Base-by-base conservation (phyloP, 2,113 vertebrate species). In the Ictalurus furcatus region DNA sequence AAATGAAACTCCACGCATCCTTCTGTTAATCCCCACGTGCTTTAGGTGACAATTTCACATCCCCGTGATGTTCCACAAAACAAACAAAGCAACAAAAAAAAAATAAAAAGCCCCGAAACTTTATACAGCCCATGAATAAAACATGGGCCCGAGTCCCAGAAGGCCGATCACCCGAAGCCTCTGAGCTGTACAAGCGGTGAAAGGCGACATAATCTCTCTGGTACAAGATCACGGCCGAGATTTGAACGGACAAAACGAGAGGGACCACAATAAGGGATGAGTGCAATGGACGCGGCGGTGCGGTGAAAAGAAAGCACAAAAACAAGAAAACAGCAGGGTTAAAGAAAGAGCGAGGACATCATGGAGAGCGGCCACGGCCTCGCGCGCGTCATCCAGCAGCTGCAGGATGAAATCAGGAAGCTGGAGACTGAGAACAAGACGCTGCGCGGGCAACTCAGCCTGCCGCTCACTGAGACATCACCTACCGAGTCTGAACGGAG, bases 81-180 rank as follows among this genome's bases (percentile, higher is more conserved):
- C 87, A 92, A 89, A 86, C 30, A 61, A 30, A 44, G 40, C 37
- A 40, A 61, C 0, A 28, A 92, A 88, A 87, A 54, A 54, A 71
- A 86, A 28, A 92, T 85, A 87, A 54, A 54, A 78, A 87, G 54
- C 93, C 90, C 93, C 92, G 97, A 95, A 98, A 99, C 93, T 88
- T n/a, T 94, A 99, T 94, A 90, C 95, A 85, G 90, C 8, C 69
- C 40, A 97, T 98, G 85, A 98, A 97, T 99, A 96, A 99, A 96
- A 95, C 93, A 99, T 98, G 90, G 92, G 84, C 14, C 21, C 84
- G 84, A 90, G 91, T 94, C 95, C 93, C 85, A 92, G 89, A 88
- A 90, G 92, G 92, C 92, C 87, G 92, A 93, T 94, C 94, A 94
- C 92, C 91, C 85, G 93, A 93, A 94, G 88, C 90, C 87, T 90